Percentiles rank a stretch among this genome's conserved stretches.
These are phyloP conservation scores for Pachliopta kotzebuea DNA, from an alignment of 2,888 invertebrate species.

Conservation along the genomic window DNA sequence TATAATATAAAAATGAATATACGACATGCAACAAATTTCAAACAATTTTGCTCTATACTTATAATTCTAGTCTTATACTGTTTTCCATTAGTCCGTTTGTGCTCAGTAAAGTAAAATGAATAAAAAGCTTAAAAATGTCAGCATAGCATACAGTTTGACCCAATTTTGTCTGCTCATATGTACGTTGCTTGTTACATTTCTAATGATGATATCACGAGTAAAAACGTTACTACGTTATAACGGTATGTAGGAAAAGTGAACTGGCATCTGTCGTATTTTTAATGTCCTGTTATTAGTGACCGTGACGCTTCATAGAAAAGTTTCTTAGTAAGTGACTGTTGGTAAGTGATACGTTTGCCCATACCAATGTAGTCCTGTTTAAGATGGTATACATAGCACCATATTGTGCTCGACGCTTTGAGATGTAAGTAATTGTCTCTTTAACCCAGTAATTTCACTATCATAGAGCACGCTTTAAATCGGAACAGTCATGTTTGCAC, in stretches of 20 bases:
- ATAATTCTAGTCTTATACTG: conserved; percentile 11
- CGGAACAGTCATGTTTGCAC: too few relatives aligned
- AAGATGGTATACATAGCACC: too few relatives aligned
- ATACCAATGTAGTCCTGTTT: too few relatives aligned
- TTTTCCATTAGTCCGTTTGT: conserved; percentile 21
- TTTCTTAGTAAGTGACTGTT: too few relatives aligned
- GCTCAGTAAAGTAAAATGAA: conserved; percentile 20
- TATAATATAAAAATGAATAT: too few relatives aligned
- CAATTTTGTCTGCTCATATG: conserved; percentile 26
- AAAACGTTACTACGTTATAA: background rate
- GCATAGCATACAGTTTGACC: conserved; percentile 28
- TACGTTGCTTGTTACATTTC: conserved; percentile 25
- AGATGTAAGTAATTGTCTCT: too few relatives aligned
- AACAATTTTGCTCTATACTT: conserved; percentile 4
- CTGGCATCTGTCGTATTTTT: background rate
- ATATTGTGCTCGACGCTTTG: too few relatives aligned
- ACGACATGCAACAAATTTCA: background rate
- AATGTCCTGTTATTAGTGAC: background rate
- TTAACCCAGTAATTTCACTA: too few relatives aligned
- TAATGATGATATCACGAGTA: conserved; percentile 23
- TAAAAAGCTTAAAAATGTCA: conserved; percentile 28
- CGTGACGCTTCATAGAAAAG: too few relatives aligned
- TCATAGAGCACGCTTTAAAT: too few relatives aligned
- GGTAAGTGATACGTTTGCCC: too few relatives aligned
- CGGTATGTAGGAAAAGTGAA: background rate